A percentile compares a stretch with the other conserved stretches of the same genome.
Evolutionary conservation across 2,888 invertebrate genomes (phyloP).

Genomic region (Polymixis flavicincta): DNA sequence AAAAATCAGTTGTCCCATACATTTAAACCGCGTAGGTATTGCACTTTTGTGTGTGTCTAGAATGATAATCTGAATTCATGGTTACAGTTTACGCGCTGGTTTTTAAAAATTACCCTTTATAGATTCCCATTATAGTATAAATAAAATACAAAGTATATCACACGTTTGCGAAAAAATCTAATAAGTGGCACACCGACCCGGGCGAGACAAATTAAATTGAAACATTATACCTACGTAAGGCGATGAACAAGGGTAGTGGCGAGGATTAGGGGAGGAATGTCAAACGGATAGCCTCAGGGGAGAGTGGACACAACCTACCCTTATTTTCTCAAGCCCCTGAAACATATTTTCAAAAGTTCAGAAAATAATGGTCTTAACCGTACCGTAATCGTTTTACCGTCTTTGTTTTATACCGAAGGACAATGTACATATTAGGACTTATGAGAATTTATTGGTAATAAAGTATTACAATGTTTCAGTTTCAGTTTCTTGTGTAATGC

Average conservation of each 20-base stretch:
- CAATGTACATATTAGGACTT: conserved; percentile 28
- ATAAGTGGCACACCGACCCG: neutral
- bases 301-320: conserved; percentile 56
- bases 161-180: conserved; percentile 10
- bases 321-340: conserved; percentile 56
- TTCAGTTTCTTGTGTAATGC: conserved; percentile 18
- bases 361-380: conserved; percentile 47
- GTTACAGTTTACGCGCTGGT: too few species aligned
- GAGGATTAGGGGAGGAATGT: conserved; percentile 66
- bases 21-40: too few species aligned
- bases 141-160: neutral
- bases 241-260: conserved; percentile 50
- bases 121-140: neutral
- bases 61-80: too few species aligned
- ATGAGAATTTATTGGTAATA: conserved; percentile 43
- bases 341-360: conserved; percentile 44
- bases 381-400: conserved; percentile 48
- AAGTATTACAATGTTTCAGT: conserved; percentile 38
- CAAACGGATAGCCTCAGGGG: conserved; percentile 67
- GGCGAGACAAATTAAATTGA: conserved; percentile 58
- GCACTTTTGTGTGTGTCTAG: too few species aligned
- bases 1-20: too few species aligned
- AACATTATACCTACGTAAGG: conserved; percentile 36
- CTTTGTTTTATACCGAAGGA: conserved; percentile 30
- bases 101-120: too few species aligned